Evolutionary conservation across 2,797 vertebrate species (phyloP).

Genomic region (Psittacula echo): DNA sequence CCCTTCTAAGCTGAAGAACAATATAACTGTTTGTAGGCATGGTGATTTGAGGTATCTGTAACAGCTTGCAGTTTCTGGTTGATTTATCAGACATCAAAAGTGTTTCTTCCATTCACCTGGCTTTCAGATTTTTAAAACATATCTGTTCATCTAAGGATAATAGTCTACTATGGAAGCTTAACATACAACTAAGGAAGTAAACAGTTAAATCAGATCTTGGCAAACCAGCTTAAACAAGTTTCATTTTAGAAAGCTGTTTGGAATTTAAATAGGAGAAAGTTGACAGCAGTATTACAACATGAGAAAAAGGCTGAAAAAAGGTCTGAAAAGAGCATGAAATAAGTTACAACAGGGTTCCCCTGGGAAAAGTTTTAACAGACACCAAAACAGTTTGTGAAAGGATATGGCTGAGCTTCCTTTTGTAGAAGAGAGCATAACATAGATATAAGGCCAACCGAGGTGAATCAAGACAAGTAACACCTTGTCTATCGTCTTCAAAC

Average conservation of each 20-base stretch:
- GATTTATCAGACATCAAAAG: neutral
- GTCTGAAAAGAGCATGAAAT: neutral
- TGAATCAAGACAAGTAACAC: neutral
- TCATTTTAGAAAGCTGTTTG: neutral
- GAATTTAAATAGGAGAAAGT: neutral
- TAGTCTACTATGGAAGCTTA: neutral
- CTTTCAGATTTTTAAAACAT: neutral
- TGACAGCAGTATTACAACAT: neutral
- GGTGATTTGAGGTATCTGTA: neutral
- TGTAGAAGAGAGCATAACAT: neutral
- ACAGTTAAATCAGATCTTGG: neutral
- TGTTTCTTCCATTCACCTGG: neutral
- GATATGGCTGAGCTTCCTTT: neutral
- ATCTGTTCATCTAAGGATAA: neutral
- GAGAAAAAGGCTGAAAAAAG: constrained; percentile 14
- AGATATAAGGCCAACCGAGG: neutral
- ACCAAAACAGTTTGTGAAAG: neutral
- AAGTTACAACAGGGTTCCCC: neutral
- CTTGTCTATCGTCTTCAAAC: neutral
- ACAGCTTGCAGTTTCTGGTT: neutral
- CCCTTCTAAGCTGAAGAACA: neutral
- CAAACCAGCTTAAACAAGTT: neutral
- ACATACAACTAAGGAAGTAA: neutral
- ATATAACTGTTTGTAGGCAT: neutral
- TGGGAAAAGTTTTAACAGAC: neutral